Base-by-base conservation (phyloP, 2,797 vertebrate species). In the Schizopygopsis pylzovi region DNA sequence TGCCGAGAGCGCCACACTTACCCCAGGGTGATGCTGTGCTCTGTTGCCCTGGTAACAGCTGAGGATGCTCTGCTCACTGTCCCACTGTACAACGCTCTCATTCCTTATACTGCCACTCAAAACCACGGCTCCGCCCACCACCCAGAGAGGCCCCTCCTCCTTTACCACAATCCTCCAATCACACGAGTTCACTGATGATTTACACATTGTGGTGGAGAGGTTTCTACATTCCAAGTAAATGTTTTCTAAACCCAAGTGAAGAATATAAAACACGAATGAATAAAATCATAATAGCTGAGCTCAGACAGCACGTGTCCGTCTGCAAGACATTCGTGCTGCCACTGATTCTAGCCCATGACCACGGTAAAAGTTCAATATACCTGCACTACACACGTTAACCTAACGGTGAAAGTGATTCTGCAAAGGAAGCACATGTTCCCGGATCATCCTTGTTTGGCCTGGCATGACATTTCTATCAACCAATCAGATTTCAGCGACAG, bases 11-110 rank as follows among this genome's bases (percentile, higher is more conserved):
- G 22, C 81, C 61, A 85, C 83, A 93, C 93, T 93, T 89, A 94
- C 93, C 93, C 92, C 93, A 94, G 93, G 85, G 79, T 89, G 88
- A 81, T 78, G 80, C 89, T 37, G 90, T 84, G 90, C 79, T 89
- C 83, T 71, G 90, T 95, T 93, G 89, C 94, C 81, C 70, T 90
- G 89, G 92, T 91, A 94, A 95, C 94, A 85, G 71, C 81, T 11
- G 56, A 92, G 88, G 92, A 94, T 93, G 92, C 88, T 87, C 68
- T 82, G 79, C 63, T 81, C 37, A 63, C 20, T 71, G 68, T 81
- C 79, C 28, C 86, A 79, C 71, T 83, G 83, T 88, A 89, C 87
- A 54, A 76, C 68, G 43, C 87, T 80, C 37, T 81, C 90, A 86
- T 90, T 86, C 70, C 88, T 91, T 91, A 91, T 92, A 92, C 81